Percentiles rank a stretch among this genome's conserved stretches.
Evolutionary conservation across 2,113 vertebrate genomes (phyloP).

Genomic region (Maccullochella peelii): DNA sequence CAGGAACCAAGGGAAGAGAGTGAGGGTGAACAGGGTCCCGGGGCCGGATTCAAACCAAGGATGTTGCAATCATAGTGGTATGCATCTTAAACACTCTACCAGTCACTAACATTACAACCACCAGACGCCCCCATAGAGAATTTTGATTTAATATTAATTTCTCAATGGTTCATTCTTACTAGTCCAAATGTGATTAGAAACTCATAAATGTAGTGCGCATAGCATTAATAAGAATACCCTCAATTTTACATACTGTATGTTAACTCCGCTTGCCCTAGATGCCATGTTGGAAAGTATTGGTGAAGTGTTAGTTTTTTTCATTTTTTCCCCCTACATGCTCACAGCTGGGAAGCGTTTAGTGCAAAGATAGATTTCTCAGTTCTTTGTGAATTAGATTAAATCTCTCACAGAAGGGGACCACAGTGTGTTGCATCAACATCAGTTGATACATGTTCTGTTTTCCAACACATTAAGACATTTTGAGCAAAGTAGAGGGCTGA

Average conservation of each 20-base stretch:
- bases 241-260: neutral
- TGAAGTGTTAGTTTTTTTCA: conserved; percentile 3
- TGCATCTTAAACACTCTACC: neutral
- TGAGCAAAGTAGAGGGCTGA: neutral
- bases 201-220: conserved; percentile 13
- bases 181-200: conserved; percentile 56
- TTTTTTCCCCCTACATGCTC: conserved; percentile 11
- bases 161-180: conserved; percentile 29
- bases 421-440: neutral
- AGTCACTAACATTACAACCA: too few relatives aligned
- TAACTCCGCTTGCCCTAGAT: neutral
- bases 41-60: neutral
- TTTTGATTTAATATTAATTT: conserved; percentile 27
- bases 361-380: conserved; percentile 14
- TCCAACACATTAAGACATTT: conserved; percentile 15
- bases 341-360: conserved; percentile 23
- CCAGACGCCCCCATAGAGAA: neutral
- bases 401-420: conserved; percentile 9
- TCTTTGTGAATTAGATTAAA: conserved; percentile 28
- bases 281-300: neutral
- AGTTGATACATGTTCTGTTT: neutral
- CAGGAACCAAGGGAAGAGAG: neutral
- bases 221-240: neutral
- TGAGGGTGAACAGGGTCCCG: neutral
- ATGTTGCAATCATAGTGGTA: neutral